Evolutionary conservation across 2,797 vertebrate genomes (phyloP).

Genomic region (Meriones psammophilus): DNA sequence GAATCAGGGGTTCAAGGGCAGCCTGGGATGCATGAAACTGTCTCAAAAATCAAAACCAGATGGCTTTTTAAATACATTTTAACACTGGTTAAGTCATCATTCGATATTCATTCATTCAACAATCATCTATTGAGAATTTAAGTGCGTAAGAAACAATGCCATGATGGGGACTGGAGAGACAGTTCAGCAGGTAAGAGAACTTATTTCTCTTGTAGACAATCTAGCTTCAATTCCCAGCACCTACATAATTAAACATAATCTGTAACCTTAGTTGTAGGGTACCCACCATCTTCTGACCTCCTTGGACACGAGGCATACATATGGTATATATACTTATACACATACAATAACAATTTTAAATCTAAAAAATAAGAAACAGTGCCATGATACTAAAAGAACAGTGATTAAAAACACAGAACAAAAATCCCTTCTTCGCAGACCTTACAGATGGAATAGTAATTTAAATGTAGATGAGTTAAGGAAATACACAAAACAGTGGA

Average conservation of each 20-base stretch:
- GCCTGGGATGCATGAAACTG: background rate
- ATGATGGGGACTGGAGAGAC: background rate
- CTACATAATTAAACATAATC: background rate
- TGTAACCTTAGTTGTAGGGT: background rate
- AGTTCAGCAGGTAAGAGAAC: background rate
- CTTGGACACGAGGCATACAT: background rate
- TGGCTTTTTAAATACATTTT: conserved; percentile 39
- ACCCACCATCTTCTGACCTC: background rate
- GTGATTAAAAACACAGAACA: background rate
- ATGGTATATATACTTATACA: background rate
- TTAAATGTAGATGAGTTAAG: conserved; percentile 19
- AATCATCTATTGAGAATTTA: conserved; percentile 32
- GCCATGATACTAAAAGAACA: background rate
- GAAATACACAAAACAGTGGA: conserved; percentile 4
- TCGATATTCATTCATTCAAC: conserved; percentile 19
- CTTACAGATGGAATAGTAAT: background rate
- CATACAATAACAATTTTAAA: background rate
- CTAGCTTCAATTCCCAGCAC: background rate
- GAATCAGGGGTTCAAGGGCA: background rate
- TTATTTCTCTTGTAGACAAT: background rate
- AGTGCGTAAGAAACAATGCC: background rate
- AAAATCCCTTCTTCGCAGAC: conserved; percentile 22
- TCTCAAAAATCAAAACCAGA: background rate
- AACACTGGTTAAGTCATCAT: background rate
- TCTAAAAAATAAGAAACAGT: background rate